Evolutionary conservation across 2,888 invertebrate species (phyloP).

Genomic region (Amphipyra berbera): DNA sequence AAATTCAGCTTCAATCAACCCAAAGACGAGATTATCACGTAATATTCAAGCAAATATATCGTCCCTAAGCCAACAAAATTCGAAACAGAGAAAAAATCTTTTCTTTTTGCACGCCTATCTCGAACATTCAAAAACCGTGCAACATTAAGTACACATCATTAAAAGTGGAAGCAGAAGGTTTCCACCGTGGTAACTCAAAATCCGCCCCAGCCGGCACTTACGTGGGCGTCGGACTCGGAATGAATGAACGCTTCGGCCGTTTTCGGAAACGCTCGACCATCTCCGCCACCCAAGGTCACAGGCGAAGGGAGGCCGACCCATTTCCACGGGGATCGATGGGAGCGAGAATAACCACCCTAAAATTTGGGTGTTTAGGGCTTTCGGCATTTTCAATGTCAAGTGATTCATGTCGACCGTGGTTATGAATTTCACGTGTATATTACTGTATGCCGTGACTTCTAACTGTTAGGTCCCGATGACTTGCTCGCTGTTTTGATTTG

Average conservation of each 20-base stretch:
- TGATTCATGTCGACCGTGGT: slow-evolving; percentile 75
- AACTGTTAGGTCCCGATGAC: slow-evolving; percentile 63
- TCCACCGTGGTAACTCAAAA: slow-evolving; percentile 61
- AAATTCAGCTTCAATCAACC: not conserved
- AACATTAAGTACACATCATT: slow-evolving; percentile 65
- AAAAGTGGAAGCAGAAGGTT: slow-evolving; percentile 59
- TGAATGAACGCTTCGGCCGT: slow-evolving; percentile 82
- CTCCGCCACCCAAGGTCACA: slow-evolving; percentile 80
- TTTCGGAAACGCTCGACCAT: slow-evolving; percentile 78
- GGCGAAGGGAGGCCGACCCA: slow-evolving; percentile 76
- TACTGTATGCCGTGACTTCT: slow-evolving; percentile 78
- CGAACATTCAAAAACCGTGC: slow-evolving; percentile 52
- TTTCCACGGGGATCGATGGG: slow-evolving; percentile 88
- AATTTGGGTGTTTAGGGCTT: slow-evolving; percentile 74
- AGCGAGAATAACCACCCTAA: slow-evolving; percentile 76
- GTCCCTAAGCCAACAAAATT: not conserved
- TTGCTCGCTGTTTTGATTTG: slow-evolving; percentile 57
- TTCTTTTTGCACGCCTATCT: slow-evolving; percentile 12
- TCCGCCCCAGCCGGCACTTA: slow-evolving; percentile 57
- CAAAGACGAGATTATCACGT: not conserved
- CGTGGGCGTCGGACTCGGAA: slow-evolving; percentile 69
- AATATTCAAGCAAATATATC: not conserved
- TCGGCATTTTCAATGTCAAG: slow-evolving; percentile 87
- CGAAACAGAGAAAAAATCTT: not conserved
- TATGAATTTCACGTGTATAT: slow-evolving; percentile 75